These are phyloP conservation scores for Drymodes brunneopygia DNA, from an alignment of 2,113 vertebrate species.

Conservation along the genomic window DNA sequence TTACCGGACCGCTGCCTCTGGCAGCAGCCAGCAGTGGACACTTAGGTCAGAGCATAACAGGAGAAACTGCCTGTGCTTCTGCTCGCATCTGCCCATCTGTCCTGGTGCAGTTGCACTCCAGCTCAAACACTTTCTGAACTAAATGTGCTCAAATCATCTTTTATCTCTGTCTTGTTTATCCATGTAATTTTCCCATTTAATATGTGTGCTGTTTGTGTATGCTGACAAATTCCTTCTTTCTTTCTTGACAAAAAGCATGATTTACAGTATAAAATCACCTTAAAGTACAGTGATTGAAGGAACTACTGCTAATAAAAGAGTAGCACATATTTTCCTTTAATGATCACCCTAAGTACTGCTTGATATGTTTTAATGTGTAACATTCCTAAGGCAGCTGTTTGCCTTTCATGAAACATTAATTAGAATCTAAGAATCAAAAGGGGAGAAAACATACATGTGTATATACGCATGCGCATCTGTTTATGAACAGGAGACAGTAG, in stretches of 20 bases:
- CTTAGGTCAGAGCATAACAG: neutral
- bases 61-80: neutral
- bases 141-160: neutral
- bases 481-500: neutral
- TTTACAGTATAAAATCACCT: neutral
- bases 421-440: constrained; percentile 1
- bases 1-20: accelerated
- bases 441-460: neutral
- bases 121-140: neutral
- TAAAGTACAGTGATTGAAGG: constrained; percentile 8
- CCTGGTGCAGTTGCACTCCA: neutral
- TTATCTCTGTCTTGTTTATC: neutral
- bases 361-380: neutral
- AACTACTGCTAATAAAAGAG: neutral
- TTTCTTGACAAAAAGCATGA: neutral
- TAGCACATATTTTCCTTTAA: neutral
- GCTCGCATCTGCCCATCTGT: neutral
- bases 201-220: neutral
- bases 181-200: neutral
- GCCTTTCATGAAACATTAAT: constrained; percentile 16
- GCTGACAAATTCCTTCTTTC: neutral
- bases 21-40: neutral
- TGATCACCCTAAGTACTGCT: neutral
- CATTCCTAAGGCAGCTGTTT: constrained; percentile 16
- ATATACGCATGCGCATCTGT: neutral